Conservation (phyloP, 2,797 vertebrate species). For the Serranus cabrilla region DNA sequence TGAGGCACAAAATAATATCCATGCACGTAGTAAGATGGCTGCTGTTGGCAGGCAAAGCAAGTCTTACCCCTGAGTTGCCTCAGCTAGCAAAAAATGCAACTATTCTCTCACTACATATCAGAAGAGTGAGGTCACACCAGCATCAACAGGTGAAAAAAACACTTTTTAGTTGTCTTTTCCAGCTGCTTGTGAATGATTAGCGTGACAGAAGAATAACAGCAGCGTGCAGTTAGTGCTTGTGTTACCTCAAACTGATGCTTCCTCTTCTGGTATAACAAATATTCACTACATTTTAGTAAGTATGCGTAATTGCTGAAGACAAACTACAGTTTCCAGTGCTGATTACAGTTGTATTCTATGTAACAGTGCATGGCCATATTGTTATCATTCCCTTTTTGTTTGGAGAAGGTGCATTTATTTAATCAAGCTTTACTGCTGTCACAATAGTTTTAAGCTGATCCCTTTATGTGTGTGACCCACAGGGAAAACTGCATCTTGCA, state of each 20-base stretch:
- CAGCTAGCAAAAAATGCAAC: background rate
- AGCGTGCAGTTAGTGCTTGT: background rate
- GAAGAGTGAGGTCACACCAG: conserved; percentile 3
- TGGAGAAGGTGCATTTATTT: background rate
- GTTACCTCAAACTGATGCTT: background rate
- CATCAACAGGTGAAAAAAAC: background rate
- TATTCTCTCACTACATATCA: background rate
- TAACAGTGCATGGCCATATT: background rate
- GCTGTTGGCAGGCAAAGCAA: background rate
- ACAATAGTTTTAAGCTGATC: background rate
- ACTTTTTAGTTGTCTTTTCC: background rate
- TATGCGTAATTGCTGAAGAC: background rate
- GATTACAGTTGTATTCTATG: background rate
- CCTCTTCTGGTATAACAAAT: background rate
- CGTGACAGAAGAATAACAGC: background rate
- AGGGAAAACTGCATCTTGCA: background rate
- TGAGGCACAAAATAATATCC: too few species aligned
- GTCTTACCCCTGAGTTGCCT: background rate
- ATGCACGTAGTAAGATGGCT: too few species aligned
- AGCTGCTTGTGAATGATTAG: background rate
- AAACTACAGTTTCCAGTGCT: background rate
- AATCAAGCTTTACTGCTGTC: background rate
- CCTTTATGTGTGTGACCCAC: conserved; percentile 5
- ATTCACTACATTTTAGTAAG: background rate
- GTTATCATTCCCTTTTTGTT: background rate